Evolutionary conservation across 2,797 vertebrate genomes (phyloP), one percentile per base, ranked within the genome.

Genomic region (Pseudomugil gertrudae): DNA sequence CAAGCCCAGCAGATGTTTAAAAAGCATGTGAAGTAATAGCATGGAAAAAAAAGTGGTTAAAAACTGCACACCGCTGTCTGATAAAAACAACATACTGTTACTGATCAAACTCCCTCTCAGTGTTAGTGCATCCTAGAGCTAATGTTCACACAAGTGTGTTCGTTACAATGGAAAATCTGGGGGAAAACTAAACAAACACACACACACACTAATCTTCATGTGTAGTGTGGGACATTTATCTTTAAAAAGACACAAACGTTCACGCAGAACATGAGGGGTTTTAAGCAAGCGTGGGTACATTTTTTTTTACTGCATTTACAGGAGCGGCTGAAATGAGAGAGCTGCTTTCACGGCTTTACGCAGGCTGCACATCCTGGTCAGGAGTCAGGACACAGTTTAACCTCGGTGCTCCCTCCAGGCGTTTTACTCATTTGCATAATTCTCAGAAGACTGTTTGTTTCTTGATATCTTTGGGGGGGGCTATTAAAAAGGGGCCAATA

Each of bases 101-200:
- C 90, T 92, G 83, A 91, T 92, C 88, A 90, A 90, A 84, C 90
- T 67, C 52, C 9, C 21, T 52, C 66, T 73, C 45, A 50, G 53
- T 76, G 57, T 33, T 13, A 29, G 30, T 33, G 63, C 51, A 14
- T 55, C 64, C 40, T 15, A 23, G 61, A 78, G 90, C 90, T 93
- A 91, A 93, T 93, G 92, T 89, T 93, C 88, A 91, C 84, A 86
- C 87, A 4, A 38, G 67, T 78, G 24, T 0, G 73, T 85, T 74
- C 76, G 82, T 62, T 74, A 66, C 66, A 51, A 63, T 89, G 91
- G 88, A 92, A 91, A 90, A 88, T 51, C 63, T 72, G 65, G 73
- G n/a, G 67, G 21, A 35, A 75, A 83, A 79, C 65, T 63, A 72
- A 86, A 74, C 38, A 63, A 52, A 74, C 9, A 51, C 68, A 54